Evolutionary conservation across 2,797 vertebrate species (phyloP), one percentile per base, ranked within the genome.

Genomic region (Chaenodraco wilsoni): DNA sequence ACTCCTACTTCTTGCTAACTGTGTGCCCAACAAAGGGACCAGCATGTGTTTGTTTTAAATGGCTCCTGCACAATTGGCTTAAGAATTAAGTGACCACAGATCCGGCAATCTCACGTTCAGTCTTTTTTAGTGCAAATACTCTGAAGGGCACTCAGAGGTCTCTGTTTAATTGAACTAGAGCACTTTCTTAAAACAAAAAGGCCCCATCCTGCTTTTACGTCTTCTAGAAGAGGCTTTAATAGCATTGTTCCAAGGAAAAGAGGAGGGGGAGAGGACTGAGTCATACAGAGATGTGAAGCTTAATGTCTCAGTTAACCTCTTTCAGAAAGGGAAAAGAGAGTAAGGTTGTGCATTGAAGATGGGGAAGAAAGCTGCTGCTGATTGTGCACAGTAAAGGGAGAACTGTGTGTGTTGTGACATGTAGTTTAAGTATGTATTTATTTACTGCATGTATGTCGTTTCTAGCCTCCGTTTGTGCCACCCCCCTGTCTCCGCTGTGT

Each of bases 41-140:
- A 49, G 56, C 81, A 80, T 71, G 69, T 80, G 78, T 82, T 80
- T 79, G 69, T 81, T 84, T 83, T 71, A 57, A 59, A 66, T 21
- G 9, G 27, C 54, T 57, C 17, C 33, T 50, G 44, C 33, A 54
- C 67, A 65, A 4, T 21, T 41, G 54, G 54, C 66, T 52, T 45
- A 46, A 82, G 63, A 81, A 70, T 66, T 62, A 71, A 74, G 68
- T 21, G 55, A 1, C 2, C 4, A 0, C 61, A 65, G 65, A 79
- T 69, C 74, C 64, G 63, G 17, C 46, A 6, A 58, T 74, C 64
- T 83, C 49, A 60, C 16, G 55, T 57, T 65, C 51, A 7, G 2
- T 74, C 51, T 72, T 77, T 27, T 84, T 70, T 61, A 70, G 54
- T 8, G 43, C 37, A 71, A 56, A 33, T 78, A 69, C 65, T 69